Evolutionary conservation across 2,797 vertebrate genomes (phyloP).

Genomic region (Simalia tracyae): DNA sequence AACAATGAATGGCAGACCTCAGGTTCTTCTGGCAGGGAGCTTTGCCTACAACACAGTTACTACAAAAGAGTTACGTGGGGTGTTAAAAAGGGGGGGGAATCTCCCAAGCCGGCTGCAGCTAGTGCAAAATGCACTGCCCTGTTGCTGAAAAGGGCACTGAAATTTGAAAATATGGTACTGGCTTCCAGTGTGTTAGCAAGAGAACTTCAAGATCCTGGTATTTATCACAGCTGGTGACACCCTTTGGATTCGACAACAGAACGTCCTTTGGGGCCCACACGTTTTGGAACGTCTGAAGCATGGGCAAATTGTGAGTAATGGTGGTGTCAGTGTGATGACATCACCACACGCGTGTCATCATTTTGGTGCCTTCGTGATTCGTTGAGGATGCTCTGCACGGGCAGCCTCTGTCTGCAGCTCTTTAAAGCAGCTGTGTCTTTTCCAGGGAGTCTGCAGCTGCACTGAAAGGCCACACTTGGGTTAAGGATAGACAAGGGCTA

Average conservation of each 20-base stretch:
- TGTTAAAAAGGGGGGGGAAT: background rate
- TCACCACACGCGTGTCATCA: too few species aligned
- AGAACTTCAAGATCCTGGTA: background rate
- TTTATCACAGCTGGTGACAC: background rate
- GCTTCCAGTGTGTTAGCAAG: background rate
- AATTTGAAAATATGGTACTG: background rate
- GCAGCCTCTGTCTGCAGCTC: too few species aligned
- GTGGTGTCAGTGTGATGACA: too few species aligned
- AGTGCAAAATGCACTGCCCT: background rate
- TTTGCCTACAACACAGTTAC: constrained; percentile 9
- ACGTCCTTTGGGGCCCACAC: too few species aligned
- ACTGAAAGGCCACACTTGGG: too few species aligned
- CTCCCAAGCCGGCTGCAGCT: background rate
- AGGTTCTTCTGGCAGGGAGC: constrained; percentile 16
- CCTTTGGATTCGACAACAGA: background rate
- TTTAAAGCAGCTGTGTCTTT: too few species aligned
- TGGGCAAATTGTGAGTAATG: too few species aligned
- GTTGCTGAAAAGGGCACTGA: background rate
- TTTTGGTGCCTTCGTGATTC: too few species aligned
- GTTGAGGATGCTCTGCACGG: too few species aligned
- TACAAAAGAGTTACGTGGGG: constrained; percentile 15
- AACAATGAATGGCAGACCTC: constrained; percentile 26
- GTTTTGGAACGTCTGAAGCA: too few species aligned
- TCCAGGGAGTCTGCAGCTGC: too few species aligned
- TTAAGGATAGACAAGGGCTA: too few species aligned